Evolutionary conservation across 2,113 vertebrate species (phyloP), one percentile per base, ranked within the genome.

Genomic region (Suncus etruscus): DNA sequence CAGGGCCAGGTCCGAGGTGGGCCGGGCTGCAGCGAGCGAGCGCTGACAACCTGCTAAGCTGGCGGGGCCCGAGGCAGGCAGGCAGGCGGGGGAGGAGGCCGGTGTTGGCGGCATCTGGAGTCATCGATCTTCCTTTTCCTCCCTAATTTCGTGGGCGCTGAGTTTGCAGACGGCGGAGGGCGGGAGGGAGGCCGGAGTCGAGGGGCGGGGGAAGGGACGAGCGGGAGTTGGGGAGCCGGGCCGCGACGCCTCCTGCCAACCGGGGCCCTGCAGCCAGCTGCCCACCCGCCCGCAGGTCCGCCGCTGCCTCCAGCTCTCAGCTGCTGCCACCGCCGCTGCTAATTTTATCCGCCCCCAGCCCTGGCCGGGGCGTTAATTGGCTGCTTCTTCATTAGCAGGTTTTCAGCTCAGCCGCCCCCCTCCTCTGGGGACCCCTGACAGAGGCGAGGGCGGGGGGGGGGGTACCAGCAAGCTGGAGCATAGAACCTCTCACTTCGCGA

Each of bases 111-210:
- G 95, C 96, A 96, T 96, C 96, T 96, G 96, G 96, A 97, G 94
- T 95, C 95, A 97, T 97, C 95, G 95, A 97, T 97, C 95, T 97
- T 97, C 90, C 93, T 97, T 94, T 97, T 94, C 88, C 95, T 96
- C 95, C 95, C 95, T 96, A 97, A 97, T 97, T 97, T 96, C 93
- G 95, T 96, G 94, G 96, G 95, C 93, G 96, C 96, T 97, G 96
- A 97, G 96, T 97, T 95, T 97, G 96, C 96, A 96, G 95, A 94
- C 94, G 22, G 83, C 22, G 45, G 89, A 63, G 66, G 73, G 81
- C 87, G 77, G 86, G 78, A 94, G 79, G 69, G 69, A 93, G 32
- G 66, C 65, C 65, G 15, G 91, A 89, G 86, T 77, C 54, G 48
- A 73, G 14, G 29, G 20, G 45, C 82, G 92, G 93, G 91, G 94